Evolutionary conservation across 2,797 vertebrate species (phyloP).

Genomic region (Spinus olivaceus): DNA sequence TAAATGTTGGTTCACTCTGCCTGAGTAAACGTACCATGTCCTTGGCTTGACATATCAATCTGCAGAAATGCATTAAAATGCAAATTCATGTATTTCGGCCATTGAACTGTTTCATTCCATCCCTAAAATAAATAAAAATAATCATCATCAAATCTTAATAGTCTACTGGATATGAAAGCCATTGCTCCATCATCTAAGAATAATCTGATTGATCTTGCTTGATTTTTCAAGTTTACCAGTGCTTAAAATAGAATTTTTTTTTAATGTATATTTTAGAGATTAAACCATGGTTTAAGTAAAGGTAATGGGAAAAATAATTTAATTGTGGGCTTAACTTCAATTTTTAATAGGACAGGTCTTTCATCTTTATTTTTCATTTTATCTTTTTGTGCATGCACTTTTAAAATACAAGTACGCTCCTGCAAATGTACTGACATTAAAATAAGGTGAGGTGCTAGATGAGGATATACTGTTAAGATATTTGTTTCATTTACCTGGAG

Average conservation of each 20-base stretch:
- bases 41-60: neutral
- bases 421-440: neutral
- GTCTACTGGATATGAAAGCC: neutral
- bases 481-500: neutral
- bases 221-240: neutral
- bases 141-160: neutral
- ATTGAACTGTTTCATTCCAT: neutral
- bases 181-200: neutral
- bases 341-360: neutral
- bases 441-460: neutral
- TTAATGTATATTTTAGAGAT: neutral
- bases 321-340: neutral
- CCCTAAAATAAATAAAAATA: neutral
- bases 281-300: neutral
- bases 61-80: conserved; percentile 44
- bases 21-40: neutral
- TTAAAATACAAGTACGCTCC: neutral
- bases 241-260: neutral
- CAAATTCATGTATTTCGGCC: conserved; percentile 14
- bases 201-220: neutral
- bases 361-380: neutral
- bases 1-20: neutral
- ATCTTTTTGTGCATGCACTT: accelerated
- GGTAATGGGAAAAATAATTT: neutral
- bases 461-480: neutral